Base-by-base conservation (phyloP, 2,797 vertebrate genomes). In the Helostoma temminkii region DNA sequence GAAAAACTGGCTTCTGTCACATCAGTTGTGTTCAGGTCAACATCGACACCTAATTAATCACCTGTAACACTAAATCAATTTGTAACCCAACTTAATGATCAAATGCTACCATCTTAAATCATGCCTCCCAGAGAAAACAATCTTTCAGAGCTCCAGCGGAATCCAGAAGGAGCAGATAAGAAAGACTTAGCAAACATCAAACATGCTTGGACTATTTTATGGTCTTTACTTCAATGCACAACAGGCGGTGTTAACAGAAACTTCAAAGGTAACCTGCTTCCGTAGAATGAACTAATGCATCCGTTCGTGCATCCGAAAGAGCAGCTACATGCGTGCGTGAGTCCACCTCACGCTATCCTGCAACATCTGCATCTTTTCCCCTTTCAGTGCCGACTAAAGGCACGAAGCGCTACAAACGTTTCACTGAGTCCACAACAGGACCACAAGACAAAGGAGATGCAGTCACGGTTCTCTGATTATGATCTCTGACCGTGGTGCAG, bases 41-140 rank as follows among this genome's bases (percentile, higher is more conserved):
- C 47, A 76, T 77, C 45, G 42, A 37, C 72, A 76, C 53, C 78
- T 66, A 71, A 89, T 84, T 67, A 74, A 80, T 87, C 75, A 80
- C 56, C 30, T 47, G 49, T 49, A 62, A 79, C 16, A 74, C 12
- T 34, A 50, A 80, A 83, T 84, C 83, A 48, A 82, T 82, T 52
- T 0, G 42, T 78, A 66, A 63, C 30, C 68, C 57, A 69, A 63
- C 47, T 79, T 62, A 55, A 71, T 52, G 71, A 68, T 70, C 39
- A 66, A 76, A 47, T 5, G 59, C 43, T 32, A 25, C 43, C 12
- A 18, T 32, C 43, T 71, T 2, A 2, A 22, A n/a, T 21, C 19
- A 0, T 42, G 21, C 6, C n/a, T n/a, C n/a, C n/a, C n/a, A n/a
- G 26, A 26, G 26, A 26, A 26, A 26, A 32, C 10, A 32, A 32